phyloP scores from a whole-genome alignment of 2,797 vertebrate species.

The Yasuhikotakia modesta region DNA sequence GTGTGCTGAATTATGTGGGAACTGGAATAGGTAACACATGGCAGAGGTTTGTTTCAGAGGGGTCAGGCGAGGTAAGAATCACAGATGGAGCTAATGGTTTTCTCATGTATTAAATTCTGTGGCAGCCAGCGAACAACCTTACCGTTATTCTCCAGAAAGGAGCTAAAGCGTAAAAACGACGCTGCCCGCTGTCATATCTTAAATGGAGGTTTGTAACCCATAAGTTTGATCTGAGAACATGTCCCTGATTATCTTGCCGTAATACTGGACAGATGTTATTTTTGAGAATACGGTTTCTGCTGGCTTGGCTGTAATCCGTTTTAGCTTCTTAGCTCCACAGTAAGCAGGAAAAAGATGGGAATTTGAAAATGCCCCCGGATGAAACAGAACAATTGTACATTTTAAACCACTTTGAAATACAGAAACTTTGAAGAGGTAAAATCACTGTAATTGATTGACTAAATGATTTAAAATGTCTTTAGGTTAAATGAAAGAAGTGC shows the following conservation, averaged over 20 bases:
- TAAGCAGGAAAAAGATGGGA: background rate
- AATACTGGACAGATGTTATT: conserved; percentile 49
- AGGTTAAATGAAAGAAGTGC: background rate
- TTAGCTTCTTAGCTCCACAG: conserved; percentile 32
- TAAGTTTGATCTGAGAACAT: conserved; percentile 73
- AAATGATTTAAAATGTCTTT: background rate
- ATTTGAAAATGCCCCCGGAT: background rate
- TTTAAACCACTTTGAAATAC: background rate
- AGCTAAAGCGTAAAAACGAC: conserved; percentile 69
- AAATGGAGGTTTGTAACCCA: conserved; percentile 37
- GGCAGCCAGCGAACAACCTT: conserved; percentile 66
- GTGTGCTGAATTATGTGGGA: conserved; percentile 47
- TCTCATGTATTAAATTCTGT: conserved; percentile 55
- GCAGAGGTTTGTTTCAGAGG: conserved; percentile 44
- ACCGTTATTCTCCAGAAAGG: conserved; percentile 68
- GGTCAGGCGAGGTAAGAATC: conserved; percentile 70
- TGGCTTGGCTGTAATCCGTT: conserved; percentile 26
- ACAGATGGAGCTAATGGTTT: conserved; percentile 62
- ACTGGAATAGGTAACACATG: conserved; percentile 44
- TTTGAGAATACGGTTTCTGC: conserved; percentile 30
- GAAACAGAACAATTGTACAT: background rate
- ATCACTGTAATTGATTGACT: background rate
- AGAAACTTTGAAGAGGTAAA: background rate
- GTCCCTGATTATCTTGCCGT: conserved; percentile 70
- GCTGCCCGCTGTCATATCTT: conserved; percentile 61